Percentiles rank a stretch among this genome's conserved stretches.
Conservation (phyloP, 30 jellyfish, hydroid and myxozoan species). For the Chrysaora quinquecirrha region DNA sequence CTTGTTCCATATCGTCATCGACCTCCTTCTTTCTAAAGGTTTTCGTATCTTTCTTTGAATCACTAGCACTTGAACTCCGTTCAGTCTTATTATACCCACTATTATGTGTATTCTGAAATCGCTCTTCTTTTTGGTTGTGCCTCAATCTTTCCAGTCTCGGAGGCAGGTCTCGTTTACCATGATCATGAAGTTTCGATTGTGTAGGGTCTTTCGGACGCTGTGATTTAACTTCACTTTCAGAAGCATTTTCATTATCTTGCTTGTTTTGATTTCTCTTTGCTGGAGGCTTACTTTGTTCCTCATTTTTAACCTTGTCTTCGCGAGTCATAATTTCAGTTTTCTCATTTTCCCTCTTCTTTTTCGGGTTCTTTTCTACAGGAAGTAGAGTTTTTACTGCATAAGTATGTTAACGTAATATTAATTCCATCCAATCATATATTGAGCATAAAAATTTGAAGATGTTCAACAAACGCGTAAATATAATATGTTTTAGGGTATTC, state of each 20-base stretch:
- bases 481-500: neutral
- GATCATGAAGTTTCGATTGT: neutral
- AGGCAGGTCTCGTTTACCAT: slow-evolving; percentile 17
- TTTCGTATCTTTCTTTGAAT: slow-evolving; percentile 9
- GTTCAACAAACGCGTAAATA: neutral
- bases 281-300: neutral
- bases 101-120: neutral
- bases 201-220: neutral
- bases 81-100: neutral
- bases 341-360: slow-evolving; percentile 2
- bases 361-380: slow-evolving; percentile 21
- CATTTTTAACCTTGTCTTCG: neutral
- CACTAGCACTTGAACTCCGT: neutral
- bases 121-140: slow-evolving; percentile 15
- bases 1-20: slow-evolving; percentile 50
- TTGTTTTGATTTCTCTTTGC: neutral
- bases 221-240: neutral
- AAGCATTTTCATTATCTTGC: neutral
- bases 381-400: neutral
- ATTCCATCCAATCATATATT: neutral
- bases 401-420: neutral
- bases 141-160: slow-evolving; percentile 30
- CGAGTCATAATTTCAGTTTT: neutral
- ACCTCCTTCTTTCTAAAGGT: neutral
- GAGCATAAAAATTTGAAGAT: neutral